Evolutionary conservation across 2,888 invertebrate genomes (phyloP).

Genomic region (Odontomyia ornata): DNA sequence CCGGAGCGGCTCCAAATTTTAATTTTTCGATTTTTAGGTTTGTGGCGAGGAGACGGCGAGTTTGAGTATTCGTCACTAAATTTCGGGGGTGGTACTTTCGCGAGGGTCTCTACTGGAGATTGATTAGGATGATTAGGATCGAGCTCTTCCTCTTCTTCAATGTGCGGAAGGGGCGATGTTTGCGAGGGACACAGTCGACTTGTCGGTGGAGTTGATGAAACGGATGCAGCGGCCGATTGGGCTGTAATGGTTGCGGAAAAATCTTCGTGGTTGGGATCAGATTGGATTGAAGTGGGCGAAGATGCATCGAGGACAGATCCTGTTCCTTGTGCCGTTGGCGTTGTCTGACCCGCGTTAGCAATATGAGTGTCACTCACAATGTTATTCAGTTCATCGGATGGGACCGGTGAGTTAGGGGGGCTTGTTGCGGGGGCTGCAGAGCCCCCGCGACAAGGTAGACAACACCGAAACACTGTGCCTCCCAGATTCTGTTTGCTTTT

Average conservation of each 20-base stretch:
- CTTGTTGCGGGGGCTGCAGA: constrained; percentile 71
- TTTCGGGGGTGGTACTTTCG: constrained; percentile 51
- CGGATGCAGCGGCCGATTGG: neutral
- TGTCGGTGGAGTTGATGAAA: constrained; percentile 43
- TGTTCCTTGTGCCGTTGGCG: constrained; percentile 49
- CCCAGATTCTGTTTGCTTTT: constrained; percentile 64
- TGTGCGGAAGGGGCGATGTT: constrained; percentile 81
- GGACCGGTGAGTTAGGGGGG: constrained; percentile 64
- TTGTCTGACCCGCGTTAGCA: constrained; percentile 1
- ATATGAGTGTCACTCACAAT: constrained; percentile 52
- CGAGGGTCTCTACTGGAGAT: constrained; percentile 34
- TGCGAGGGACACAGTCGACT: constrained; percentile 67
- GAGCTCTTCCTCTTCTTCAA: constrained; percentile 81
- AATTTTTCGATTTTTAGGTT: constrained; percentile 62
- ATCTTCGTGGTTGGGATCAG: constrained; percentile 50
- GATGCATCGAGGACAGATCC: constrained; percentile 49
- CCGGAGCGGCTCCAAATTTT: constrained; percentile 60
- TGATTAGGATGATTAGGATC: constrained; percentile 65
- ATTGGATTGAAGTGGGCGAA: constrained; percentile 58
- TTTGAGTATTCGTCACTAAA: constrained; percentile 54
- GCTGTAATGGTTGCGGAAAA: constrained; percentile 30
- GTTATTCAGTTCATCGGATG: constrained; percentile 57
- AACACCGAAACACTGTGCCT: constrained; percentile 83
- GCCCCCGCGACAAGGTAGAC: constrained; percentile 84
- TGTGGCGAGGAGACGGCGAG: constrained; percentile 63